Base-by-base conservation (phyloP, 2,888 invertebrate genomes). In the Hesperia comma region DNA sequence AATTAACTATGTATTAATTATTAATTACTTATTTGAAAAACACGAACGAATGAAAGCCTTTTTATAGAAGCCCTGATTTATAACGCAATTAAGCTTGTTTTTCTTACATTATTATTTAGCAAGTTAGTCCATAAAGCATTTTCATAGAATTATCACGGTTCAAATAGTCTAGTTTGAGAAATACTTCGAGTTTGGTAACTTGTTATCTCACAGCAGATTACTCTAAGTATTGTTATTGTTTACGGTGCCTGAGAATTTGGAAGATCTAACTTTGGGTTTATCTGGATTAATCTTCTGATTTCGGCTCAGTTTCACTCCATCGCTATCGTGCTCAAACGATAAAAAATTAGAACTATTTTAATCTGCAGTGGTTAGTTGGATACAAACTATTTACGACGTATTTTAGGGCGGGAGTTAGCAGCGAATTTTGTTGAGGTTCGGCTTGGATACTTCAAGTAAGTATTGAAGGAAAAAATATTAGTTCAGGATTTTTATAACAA, bases 171-270 rank as follows among this genome's bases (percentile, higher is more conserved):
- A 61, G 33, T 19, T 53, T 49, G 40, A 53, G 51, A 51, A 61
- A 61, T 61, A 61, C 21, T 49, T 32, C 0, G 49, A 61, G 32
- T 61, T 61, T n/a, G 37, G 53, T 21, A 61, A 61, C 40, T 61
- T 51, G 40, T 40, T 21, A 61, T 41, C 61, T 53, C 53, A 10
- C 10, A 60, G 37, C 37, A 21, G 61, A 61, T 61, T 61, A 61
- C 53, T 3, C 15, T 40, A 53, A 61, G 53, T 61, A 37, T 53
- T 61, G 53, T 61, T 61, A 61, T 61, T 61, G 53, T 61, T 61
- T 53, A 53, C 40, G 57, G 41, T 14, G 51, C 10, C 51, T 56
- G 37, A 10, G 54, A 56, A 56, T 56, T 56, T 40, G 37, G 40
- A 32, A 56, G 40, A 56, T 56, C 17, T 40, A 56, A 40, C 19